These are phyloP conservation scores for Trachythela sp. DNA, from an alignment of 64 coral and sea anemone genomes.

Conservation along the genomic window DNA sequence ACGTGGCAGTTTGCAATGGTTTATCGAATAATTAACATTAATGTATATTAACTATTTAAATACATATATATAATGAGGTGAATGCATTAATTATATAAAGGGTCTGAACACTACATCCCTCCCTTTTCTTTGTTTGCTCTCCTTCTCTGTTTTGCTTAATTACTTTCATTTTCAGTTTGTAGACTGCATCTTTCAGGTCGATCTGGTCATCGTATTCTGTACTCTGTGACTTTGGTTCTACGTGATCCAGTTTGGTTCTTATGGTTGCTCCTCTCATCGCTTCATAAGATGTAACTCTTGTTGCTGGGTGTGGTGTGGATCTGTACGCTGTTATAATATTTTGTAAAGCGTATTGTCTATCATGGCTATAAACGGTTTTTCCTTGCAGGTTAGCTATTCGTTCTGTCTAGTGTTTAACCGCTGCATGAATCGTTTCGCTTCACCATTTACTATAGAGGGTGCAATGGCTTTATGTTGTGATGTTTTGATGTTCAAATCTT, in stretches of 20 bases:
- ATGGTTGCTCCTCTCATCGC: slow-evolving; percentile 40
- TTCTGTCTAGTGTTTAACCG: slow-evolving; percentile 58
- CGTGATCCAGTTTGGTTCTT: slow-evolving; percentile 55
- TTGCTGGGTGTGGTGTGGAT: slow-evolving; percentile 57
- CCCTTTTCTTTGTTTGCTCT: slow-evolving; percentile 33
- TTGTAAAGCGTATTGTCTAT: slow-evolving; percentile 27
- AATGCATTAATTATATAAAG: too few species aligned
- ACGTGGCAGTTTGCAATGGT: too few species aligned
- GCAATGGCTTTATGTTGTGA: slow-evolving; percentile 50
- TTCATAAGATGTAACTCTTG: slow-evolving; percentile 51
- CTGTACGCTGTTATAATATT: slow-evolving; percentile 56
- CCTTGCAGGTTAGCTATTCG: slow-evolving; percentile 51
- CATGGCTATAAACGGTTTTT: slow-evolving; percentile 22
- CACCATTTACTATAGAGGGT: slow-evolving; percentile 53
- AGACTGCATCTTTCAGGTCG: slow-evolving; percentile 38
- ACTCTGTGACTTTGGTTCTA: slow-evolving; percentile 18
- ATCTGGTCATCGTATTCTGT: slow-evolving; percentile 24
- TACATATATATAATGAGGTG: too few species aligned
- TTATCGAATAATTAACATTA: too few species aligned
- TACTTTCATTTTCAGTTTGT: slow-evolving; percentile 66
- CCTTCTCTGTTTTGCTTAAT: slow-evolving; percentile 43
- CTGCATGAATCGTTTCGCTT: slow-evolving; percentile 46
- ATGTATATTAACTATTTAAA: too few species aligned
- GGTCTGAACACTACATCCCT: too few species aligned
- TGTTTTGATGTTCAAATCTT: slow-evolving; percentile 49